Percentiles rank a stretch among this genome's conserved stretches.
Evolutionary conservation across 2,113 vertebrate genomes (phyloP).

Genomic region (Vicugna pacos): DNA sequence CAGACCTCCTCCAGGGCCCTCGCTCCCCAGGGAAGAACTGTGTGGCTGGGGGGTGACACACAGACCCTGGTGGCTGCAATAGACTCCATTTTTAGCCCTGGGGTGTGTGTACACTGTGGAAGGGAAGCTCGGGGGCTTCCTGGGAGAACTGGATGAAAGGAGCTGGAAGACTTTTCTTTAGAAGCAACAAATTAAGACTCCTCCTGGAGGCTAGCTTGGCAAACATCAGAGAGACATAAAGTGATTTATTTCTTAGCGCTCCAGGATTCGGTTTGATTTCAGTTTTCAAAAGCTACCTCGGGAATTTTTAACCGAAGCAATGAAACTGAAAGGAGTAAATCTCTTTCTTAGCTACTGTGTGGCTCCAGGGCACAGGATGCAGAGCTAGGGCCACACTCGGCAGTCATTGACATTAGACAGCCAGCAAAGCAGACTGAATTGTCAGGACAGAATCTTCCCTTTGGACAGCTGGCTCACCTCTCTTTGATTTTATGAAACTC

Average conservation of each 20-base stretch:
- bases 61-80: background rate
- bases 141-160: background rate
- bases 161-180: constrained; percentile 56
- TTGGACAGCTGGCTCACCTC: background rate
- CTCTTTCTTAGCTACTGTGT: background rate
- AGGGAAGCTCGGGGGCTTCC: background rate
- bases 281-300: background rate
- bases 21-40: no score
- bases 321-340: background rate
- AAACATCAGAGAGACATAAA: constrained; percentile 35
- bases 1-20: background rate
- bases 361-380: background rate
- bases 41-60: background rate
- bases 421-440: background rate
- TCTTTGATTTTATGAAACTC: background rate
- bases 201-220: constrained; percentile 41
- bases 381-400: background rate
- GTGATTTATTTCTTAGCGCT: constrained; percentile 42
- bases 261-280: constrained; percentile 1
- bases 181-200: constrained; percentile 31
- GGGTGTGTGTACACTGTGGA: background rate
- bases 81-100: background rate
- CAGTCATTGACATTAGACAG: background rate
- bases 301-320: constrained; percentile 53
- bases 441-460: background rate